Percentiles rank a stretch among this genome's conserved stretches.
phyloP scores from a whole-genome alignment of 2,888 invertebrate genomes.

The Poecilus cupreus region DNA sequence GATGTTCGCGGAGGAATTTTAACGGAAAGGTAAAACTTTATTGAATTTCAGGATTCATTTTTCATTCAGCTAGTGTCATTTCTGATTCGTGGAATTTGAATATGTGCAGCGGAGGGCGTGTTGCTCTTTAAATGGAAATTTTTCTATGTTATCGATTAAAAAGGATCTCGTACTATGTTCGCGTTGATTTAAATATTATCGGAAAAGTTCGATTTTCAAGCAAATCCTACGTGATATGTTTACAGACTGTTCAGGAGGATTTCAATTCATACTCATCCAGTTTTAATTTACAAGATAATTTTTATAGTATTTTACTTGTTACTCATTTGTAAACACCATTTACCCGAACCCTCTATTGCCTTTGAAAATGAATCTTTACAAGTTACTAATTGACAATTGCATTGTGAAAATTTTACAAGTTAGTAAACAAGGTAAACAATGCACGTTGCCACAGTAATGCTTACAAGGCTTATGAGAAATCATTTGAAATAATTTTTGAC shows the following conservation, averaged over 20 bases:
- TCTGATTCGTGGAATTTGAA: slow-evolving; percentile 36
- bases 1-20: slow-evolving; percentile 47
- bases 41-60: slow-evolving; percentile 49
- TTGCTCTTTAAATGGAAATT: slow-evolving; percentile 36
- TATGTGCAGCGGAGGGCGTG: neutral
- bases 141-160: slow-evolving; percentile 41
- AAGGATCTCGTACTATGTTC: neutral
- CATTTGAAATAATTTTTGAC: too few relatives aligned
- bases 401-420: too few relatives aligned
- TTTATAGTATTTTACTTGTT: too few relatives aligned
- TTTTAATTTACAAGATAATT: too few relatives aligned
- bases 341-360: too few relatives aligned
- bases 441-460: too few relatives aligned
- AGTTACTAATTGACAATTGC: too few relatives aligned
- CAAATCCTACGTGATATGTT: slow-evolving; percentile 1
- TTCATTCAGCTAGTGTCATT: slow-evolving; percentile 47
- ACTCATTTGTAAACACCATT: too few relatives aligned
- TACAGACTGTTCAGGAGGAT: neutral
- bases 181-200: slow-evolving; percentile 32
- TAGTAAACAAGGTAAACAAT: too few relatives aligned
- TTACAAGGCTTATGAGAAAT: too few relatives aligned
- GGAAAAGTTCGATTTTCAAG: neutral
- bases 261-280: too few relatives aligned
- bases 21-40: slow-evolving; percentile 47
- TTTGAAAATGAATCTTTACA: too few relatives aligned